Evolutionary conservation across 2,113 vertebrate species (phyloP), one percentile per base, ranked within the genome.

Genomic region (Ctenomys sociabilis): DNA sequence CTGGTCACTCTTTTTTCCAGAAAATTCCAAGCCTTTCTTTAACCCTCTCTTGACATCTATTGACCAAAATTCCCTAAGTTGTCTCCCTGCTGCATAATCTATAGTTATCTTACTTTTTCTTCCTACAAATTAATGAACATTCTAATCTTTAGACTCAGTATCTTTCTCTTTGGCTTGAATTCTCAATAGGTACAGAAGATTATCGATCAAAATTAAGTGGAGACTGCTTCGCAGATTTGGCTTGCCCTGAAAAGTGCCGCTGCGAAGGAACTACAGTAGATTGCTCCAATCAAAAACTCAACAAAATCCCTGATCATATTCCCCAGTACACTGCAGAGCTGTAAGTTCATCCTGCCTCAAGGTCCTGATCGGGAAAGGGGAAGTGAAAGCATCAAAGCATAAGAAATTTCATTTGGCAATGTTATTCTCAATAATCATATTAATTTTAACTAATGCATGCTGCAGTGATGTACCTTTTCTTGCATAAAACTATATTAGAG

Each of bases 231-330:
- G 99, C 99, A 40, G 99, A 99, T 98, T 96, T 99, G 98, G 99
- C 99, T 94, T 99, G 99, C 95, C 99, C 99, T 21, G 99, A 99
- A 94, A 99, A 99, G 97, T 99, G 99, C 90, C 99, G 99, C 83
- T 99, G 99, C 88, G 99, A 99, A 98, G 99, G 99, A 61, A 99
- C 99, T 90, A 99, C 99, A 1, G 99, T 99, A 73, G 99, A 99
- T 97, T 99, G 99, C 98, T 99, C 99, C 98, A 99, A 99, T 98
- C 99, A 99, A 97, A 99, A 99, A 95, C 99, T 99, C 97, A 99
- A 96, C 98, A 99, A 99, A 98, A 99, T 99, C 97, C 99, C 99
- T 30, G 99, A 99, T 68, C 99, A 99, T 96, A 99, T 99, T 90
- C 99, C 99, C 13, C 99, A 99, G 96, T 99, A 99, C 98, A 99